Conservation (phyloP, 2,888 invertebrate species). For the Toxonevra muliebris region DNA sequence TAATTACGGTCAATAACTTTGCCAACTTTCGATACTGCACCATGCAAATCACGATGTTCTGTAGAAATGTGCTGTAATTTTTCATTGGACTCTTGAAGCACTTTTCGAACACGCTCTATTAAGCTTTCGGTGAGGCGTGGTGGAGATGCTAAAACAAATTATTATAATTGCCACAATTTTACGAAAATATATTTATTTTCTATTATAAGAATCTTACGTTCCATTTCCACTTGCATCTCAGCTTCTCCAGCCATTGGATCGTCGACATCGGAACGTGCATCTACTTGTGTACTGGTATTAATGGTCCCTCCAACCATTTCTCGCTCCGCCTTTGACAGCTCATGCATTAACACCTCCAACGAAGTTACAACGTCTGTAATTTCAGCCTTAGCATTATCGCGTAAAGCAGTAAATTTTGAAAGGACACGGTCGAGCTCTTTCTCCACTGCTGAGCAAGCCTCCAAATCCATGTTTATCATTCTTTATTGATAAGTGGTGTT, state of each 20-base stretch:
- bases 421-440: conserved; percentile 64
- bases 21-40: conserved; percentile 87
- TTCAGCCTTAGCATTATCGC: conserved; percentile 58
- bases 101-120: conserved; percentile 75
- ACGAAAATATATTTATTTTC: neutral
- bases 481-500: too few relatives aligned
- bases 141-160: conserved; percentile 66
- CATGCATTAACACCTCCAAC: conserved; percentile 57
- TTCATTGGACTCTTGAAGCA: conserved; percentile 82
- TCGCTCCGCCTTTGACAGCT: conserved; percentile 54
- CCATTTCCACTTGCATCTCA: conserved; percentile 58
- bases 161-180: conserved; percentile 21
- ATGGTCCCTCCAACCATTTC: conserved; percentile 54
- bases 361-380: conserved; percentile 58
- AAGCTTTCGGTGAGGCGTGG: conserved; percentile 77
- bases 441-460: conserved; percentile 62
- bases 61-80: conserved; percentile 83
- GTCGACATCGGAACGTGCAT: conserved; percentile 48
- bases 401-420: conserved; percentile 60
- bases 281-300: conserved; percentile 57
- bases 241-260: conserved; percentile 52
- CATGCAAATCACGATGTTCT: conserved; percentile 84
- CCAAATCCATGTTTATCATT: conserved; percentile 52
- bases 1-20: conserved; percentile 97
- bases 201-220: conserved; percentile 43